These are phyloP conservation scores for Monodelphis domestica DNA, from an alignment of 2,797 vertebrate species.

Conservation along the genomic window DNA sequence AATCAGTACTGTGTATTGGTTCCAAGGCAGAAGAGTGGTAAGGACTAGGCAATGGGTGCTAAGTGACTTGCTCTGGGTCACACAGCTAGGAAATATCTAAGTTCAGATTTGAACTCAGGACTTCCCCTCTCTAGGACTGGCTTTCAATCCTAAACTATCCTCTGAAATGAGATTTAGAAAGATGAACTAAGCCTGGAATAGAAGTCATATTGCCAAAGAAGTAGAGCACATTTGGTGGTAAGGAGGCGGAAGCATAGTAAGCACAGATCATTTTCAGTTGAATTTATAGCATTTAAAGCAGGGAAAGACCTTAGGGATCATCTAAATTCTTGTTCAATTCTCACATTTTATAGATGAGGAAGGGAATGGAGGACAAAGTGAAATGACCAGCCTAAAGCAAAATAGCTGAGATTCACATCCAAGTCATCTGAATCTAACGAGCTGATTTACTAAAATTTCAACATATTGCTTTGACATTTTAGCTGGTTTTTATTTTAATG, in stretches of 20 bases:
- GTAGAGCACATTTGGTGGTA: background rate
- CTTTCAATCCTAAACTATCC: no score
- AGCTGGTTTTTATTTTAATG: conserved; percentile 54
- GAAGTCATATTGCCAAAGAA: background rate
- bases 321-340: background rate
- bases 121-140: no score
- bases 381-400: background rate
- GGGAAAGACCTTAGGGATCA: background rate
- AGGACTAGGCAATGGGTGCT: no score
- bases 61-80: no score
- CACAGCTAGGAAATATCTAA: no score
- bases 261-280: background rate
- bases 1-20: no score
- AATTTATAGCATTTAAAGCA: background rate
- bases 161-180: background rate
- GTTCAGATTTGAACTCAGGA: no score
- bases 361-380: background rate
- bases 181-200: background rate
- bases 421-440: conserved; percentile 24
- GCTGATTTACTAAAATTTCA: conserved; percentile 58
- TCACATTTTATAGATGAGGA: background rate
- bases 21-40: no score
- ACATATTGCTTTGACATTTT: conserved; percentile 50
- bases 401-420: background rate
- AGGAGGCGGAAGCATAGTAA: background rate